A percentile compares a stretch with the other conserved stretches of the same genome.
Evolutionary conservation across 2,888 invertebrate species (phyloP).

Genomic region (Zaprionus bogoriensis): DNA sequence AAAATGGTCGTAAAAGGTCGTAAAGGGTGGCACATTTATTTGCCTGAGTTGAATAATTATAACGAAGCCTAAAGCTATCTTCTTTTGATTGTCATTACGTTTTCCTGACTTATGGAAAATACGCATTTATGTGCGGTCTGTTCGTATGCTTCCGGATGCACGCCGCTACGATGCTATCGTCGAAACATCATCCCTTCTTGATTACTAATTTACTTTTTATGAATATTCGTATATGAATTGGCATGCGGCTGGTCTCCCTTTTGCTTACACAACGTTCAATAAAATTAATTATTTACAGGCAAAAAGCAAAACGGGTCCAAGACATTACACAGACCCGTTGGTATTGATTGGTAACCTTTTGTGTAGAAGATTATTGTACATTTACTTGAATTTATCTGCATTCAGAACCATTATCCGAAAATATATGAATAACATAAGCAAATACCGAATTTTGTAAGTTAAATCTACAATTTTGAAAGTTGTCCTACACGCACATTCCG

Average conservation of each 20-base stretch:
- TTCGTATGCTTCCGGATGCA: slow-evolving; percentile 9
- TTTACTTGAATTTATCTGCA: not conserved
- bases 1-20: slow-evolving; percentile 59
- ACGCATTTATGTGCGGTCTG: not conserved
- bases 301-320: too few relatives aligned
- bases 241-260: slow-evolving; percentile 7
- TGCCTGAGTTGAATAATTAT: slow-evolving; percentile 58
- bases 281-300: slow-evolving; percentile 47
- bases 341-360: slow-evolving; percentile 2
- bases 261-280: slow-evolving; percentile 18
- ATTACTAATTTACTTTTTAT: slow-evolving; percentile 51
- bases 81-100: slow-evolving; percentile 31
- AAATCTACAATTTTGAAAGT: too few relatives aligned
- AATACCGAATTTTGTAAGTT: too few relatives aligned
- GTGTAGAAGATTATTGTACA: not conserved
- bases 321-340: too few relatives aligned
- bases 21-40: slow-evolving; percentile 59
- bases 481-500: too few relatives aligned
- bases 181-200: slow-evolving; percentile 40
- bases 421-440: not conserved
- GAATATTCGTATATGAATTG: slow-evolving; percentile 25
- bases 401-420: not conserved
- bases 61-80: slow-evolving; percentile 27
- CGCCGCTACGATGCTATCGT: too few relatives aligned
- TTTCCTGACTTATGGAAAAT: slow-evolving; percentile 41